A percentile compares a stretch with the other conserved stretches of the same genome.
These are phyloP conservation scores for Pionites leucogaster DNA, from an alignment of 2,113 vertebrate genomes.

Conservation along the genomic window DNA sequence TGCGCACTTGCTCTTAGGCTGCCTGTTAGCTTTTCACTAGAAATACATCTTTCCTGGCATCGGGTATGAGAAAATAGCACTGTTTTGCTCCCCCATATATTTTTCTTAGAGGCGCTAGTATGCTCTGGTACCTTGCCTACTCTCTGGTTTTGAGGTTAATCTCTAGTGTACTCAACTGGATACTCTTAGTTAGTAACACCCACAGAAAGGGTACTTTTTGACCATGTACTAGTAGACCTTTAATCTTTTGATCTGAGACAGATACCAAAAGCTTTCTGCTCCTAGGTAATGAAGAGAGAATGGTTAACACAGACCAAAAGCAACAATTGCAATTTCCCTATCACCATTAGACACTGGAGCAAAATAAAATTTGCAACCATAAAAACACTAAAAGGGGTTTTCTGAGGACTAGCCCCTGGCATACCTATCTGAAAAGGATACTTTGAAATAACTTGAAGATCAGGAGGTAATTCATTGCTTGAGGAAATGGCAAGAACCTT, in stretches of 20 bases:
- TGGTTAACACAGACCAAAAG: constrained; percentile 15
- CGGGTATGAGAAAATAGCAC: constrained; percentile 1
- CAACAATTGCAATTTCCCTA: constrained; percentile 8
- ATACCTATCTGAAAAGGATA: constrained; percentile 55
- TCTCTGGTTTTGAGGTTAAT: constrained; percentile 46
- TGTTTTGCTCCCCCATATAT: neutral
- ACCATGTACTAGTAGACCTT: neutral
- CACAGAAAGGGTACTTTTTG: neutral
- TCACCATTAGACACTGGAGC: neutral
- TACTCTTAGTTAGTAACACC: neutral
- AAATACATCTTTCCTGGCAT: constrained; percentile 44
- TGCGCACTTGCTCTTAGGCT: constrained; percentile 1
- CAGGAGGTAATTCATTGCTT: constrained; percentile 39
- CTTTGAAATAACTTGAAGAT: constrained; percentile 38
- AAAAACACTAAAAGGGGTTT: constrained; percentile 55
- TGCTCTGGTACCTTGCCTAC: constrained; percentile 1
- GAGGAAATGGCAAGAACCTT: constrained; percentile 64
- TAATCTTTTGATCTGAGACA: constrained; percentile 10
- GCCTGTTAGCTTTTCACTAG: constrained; percentile 28
- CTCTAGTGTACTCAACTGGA: neutral
- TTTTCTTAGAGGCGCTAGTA: neutral
- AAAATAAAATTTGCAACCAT: constrained; percentile 56
- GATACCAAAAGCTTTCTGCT: constrained; percentile 1
- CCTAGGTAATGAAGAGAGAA: neutral
- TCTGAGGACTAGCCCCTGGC: constrained; percentile 64